Percentiles rank a stretch among this genome's conserved stretches.
Evolutionary conservation across 2,888 invertebrate genomes (phyloP).

Genomic region (Zeuzera pyrina): DNA sequence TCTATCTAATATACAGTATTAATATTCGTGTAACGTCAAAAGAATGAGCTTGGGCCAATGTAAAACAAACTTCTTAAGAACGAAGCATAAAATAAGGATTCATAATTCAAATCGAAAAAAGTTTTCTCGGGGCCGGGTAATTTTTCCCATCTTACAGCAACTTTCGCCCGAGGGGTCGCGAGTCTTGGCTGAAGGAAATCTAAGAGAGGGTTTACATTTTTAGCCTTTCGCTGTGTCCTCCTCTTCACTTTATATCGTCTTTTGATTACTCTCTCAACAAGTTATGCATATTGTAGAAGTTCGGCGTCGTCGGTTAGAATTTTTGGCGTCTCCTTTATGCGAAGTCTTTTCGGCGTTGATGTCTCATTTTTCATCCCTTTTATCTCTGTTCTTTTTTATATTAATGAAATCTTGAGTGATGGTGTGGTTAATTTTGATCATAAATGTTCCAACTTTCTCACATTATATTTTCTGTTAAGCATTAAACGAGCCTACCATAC

Average conservation of each 20-base stretch:
- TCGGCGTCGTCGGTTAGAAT: slow-evolving; percentile 47
- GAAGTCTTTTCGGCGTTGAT: slow-evolving; percentile 41
- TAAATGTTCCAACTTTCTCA: no score
- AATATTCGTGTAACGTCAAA: slow-evolving; percentile 46
- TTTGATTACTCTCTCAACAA: slow-evolving; percentile 73
- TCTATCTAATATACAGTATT: slow-evolving; percentile 37
- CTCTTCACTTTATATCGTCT: slow-evolving; percentile 70
- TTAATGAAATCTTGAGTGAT: slow-evolving; percentile 50
- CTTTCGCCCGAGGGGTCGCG: slow-evolving; percentile 61
- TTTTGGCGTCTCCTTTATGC: slow-evolving; percentile 50
- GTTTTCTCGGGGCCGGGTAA: slow-evolving; percentile 59
- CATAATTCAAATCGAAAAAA: slow-evolving; percentile 74
- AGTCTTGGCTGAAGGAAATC: slow-evolving; percentile 58
- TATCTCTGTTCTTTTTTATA: slow-evolving; percentile 46
- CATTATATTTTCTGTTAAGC: no score
- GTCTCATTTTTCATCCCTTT: slow-evolving; percentile 55
- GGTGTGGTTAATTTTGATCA: slow-evolving; percentile 30
- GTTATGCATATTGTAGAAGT: slow-evolving; percentile 71
- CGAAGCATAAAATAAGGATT: slow-evolving; percentile 68
- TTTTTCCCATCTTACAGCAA: slow-evolving; percentile 70
- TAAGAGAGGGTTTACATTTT: slow-evolving; percentile 69
- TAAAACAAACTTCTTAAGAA: slow-evolving; percentile 59
- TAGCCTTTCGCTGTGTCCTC: slow-evolving; percentile 69
- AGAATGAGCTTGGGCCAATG: slow-evolving; percentile 48
- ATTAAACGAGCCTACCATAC: no score